Conservation (phyloP, 2,113 vertebrate species). For the Psilopsiagon aurifrons region DNA sequence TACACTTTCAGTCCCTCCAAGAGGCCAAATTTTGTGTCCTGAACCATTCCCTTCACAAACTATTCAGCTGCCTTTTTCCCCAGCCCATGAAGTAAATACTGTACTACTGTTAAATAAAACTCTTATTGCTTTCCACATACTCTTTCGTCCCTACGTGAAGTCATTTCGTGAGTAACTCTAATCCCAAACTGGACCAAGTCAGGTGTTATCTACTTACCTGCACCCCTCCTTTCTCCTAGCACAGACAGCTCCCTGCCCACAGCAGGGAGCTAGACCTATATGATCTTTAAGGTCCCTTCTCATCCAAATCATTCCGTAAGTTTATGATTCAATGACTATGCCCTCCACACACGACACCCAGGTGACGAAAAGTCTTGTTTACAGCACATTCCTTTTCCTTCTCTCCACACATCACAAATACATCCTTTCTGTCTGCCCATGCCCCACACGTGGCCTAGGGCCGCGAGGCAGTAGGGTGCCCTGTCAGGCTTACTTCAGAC, state of each 20-base stretch:
- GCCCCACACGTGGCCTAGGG: background rate
- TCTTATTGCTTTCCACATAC: background rate
- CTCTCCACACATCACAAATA: fast-evolving
- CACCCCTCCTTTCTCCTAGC: background rate
- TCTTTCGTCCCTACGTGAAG: background rate
- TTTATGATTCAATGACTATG: background rate
- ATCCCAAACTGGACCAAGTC: background rate
- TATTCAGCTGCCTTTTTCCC: background rate
- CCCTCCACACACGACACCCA: too few relatives aligned
- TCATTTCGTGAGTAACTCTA: background rate
- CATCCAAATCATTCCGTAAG: background rate
- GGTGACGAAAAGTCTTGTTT: background rate
- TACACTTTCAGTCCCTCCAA: background rate
- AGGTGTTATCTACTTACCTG: background rate
- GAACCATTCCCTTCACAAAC: background rate
- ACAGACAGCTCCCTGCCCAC: fast-evolving
- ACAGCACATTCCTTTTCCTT: background rate
- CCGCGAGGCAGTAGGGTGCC: fast-evolving
- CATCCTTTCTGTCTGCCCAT: fast-evolving
- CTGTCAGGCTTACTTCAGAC: too few relatives aligned
- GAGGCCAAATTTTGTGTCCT: fast-evolving
- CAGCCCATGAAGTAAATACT: fast-evolving
- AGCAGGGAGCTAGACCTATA: background rate
- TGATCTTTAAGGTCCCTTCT: background rate
- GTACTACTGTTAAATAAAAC: background rate